Evolutionary conservation across 2,113 vertebrate species (phyloP).

Genomic region (Solenodon paradoxus): DNA sequence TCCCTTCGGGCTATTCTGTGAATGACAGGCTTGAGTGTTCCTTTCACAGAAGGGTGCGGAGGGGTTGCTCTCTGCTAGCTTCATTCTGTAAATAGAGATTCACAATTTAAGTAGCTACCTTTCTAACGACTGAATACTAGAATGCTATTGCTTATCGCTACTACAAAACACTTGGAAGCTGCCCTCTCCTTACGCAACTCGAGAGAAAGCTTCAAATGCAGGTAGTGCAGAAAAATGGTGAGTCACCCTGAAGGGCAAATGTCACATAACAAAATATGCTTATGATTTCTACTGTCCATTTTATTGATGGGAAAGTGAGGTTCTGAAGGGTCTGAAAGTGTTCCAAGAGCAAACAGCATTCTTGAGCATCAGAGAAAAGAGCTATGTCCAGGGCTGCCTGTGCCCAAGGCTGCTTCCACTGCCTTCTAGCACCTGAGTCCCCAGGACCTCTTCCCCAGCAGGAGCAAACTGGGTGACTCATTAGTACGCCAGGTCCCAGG

Average conservation of each 20-base stretch:
- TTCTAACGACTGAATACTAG: too few species aligned
- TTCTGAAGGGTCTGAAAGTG: background rate
- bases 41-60: background rate
- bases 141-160: too few species aligned
- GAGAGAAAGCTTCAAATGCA: background rate
- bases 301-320: background rate
- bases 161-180: background rate
- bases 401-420: too few species aligned
- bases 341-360: background rate
- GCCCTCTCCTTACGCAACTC: background rate
- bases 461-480: background rate
- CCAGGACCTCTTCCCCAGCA: too few species aligned
- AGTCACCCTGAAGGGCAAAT: background rate
- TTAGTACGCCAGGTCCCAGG: background rate
- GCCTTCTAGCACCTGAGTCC: background rate
- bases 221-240: background rate
- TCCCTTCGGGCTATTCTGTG: background rate
- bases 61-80: background rate
- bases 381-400: too few species aligned
- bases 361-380: background rate
- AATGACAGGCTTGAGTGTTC: fast-evolving
- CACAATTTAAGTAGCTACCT: too few species aligned
- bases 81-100: too few species aligned
- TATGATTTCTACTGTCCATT: background rate
- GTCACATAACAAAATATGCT: too few species aligned